A percentile compares a stretch with the other conserved stretches of the same genome.
phyloP scores from a whole-genome alignment of 1,140 invertebrate genomes.

The Zophobas atratus region DNA sequence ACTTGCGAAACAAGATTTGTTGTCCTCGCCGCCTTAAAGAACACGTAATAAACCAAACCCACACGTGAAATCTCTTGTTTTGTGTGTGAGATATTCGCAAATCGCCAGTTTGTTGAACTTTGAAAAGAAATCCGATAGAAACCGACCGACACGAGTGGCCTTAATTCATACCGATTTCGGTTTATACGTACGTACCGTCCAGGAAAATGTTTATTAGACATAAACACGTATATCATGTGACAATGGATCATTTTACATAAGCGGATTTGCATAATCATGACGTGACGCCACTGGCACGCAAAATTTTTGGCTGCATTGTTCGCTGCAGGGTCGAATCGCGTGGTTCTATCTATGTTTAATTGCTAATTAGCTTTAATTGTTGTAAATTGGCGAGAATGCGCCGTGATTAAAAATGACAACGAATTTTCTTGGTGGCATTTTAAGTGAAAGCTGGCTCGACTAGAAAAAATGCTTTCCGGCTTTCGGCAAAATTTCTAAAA shows the following conservation, averaged over 20 bases:
- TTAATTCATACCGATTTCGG: constrained; percentile 48
- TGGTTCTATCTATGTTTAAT: neutral
- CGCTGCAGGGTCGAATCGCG: no score
- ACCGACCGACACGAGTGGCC: constrained; percentile 39
- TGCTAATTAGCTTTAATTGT: neutral
- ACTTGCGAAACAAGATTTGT: constrained; percentile 31
- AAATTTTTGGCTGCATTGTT: no score
- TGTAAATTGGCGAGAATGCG: neutral
- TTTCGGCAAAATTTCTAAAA: constrained; percentile 59
- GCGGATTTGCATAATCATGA: constrained; percentile 22
- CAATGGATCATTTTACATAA: constrained; percentile 46
- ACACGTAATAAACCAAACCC: constrained; percentile 19
- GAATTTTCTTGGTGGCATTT: constrained; percentile 38
- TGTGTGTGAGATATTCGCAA: constrained; percentile 13
- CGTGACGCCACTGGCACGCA: constrained; percentile 1
- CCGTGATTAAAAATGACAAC: neutral
- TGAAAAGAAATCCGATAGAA: constrained; percentile 17
- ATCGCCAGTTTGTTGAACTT: constrained; percentile 43
- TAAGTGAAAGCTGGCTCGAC: constrained; percentile 44
- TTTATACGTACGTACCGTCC: constrained; percentile 39
- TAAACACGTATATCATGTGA: constrained; percentile 42
- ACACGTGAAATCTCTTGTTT: constrained; percentile 22
- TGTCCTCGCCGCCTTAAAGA: constrained; percentile 28
- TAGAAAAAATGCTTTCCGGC: constrained; percentile 39
- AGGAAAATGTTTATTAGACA: constrained; percentile 43